Percentiles rank a stretch among this genome's conserved stretches.
These are phyloP conservation scores for Eulemur rubriventer DNA, from an alignment of 2,797 vertebrate genomes.

Conservation along the genomic window DNA sequence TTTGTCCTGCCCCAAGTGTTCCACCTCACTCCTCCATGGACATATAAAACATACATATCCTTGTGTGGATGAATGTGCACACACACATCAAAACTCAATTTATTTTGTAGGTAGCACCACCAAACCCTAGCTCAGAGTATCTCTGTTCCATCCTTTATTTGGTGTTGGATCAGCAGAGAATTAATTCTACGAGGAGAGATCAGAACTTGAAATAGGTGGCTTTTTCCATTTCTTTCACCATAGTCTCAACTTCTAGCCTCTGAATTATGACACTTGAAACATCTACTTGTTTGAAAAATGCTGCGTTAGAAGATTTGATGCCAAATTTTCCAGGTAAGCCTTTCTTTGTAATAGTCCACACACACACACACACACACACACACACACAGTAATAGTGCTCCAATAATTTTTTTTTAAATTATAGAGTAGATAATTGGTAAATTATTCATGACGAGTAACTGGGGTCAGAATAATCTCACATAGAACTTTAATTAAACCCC, in stretches of 20 bases:
- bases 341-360: neutral
- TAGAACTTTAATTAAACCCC: neutral
- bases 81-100: neutral
- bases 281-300: conserved; percentile 30
- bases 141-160: neutral
- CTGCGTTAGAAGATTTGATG: neutral
- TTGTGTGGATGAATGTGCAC: no score
- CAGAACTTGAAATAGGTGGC: neutral
- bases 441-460: conserved; percentile 13
- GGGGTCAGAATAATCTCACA: neutral
- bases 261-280: conserved; percentile 7
- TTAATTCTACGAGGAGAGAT: conserved; percentile 1
- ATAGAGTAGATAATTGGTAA: neutral
- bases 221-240: neutral
- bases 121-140: neutral
- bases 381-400: neutral
- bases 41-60: neutral
- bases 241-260: neutral
- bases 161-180: neutral
- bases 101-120: conserved; percentile 5
- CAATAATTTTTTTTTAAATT: neutral
- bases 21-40: neutral
- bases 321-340: neutral
- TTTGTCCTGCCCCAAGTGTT: neutral
- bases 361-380: neutral